Evolutionary conservation across 37 sponge, comb jelly and placozoan species (phyloP), one percentile per base, ranked within the genome.

Genomic region (Agelas oroides): DNA sequence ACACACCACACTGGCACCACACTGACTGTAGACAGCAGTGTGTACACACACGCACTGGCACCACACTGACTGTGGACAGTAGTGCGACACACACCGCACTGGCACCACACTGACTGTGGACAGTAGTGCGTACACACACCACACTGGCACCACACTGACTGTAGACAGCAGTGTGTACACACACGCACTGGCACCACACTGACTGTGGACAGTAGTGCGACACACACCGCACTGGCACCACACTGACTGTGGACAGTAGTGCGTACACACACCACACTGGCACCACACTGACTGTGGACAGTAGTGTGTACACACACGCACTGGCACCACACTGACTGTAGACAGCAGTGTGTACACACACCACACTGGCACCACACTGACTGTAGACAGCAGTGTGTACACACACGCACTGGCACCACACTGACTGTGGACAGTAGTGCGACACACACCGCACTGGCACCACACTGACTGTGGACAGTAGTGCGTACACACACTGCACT

Each of bases 341-440:
- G 23, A 1, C 20, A 12, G 46, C 3, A 46, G 3, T 3, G 46
- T 46, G 46, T n/a, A 8, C 3, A 8, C 46, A 28, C 12, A 1
- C 1, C 73, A 18, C 56, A 91, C 93, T 18, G 40, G 40, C 55
- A 5, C 27, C 3, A 40, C 53, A 53, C 46, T 46, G 46, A 46
- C n/a, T n/a, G n/a, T n/a, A n/a, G n/a, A n/a, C n/a, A n/a, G n/a
- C n/a, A n/a, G n/a, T n/a, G n/a, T n/a, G n/a, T n/a, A n/a, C n/a
- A n/a, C n/a, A 46, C 46, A 8, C n/a, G n/a, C n/a, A n/a, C n/a
- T n/a, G n/a, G n/a, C 8, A 12, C 55, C 3, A 30, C 25, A 39
- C 39, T n/a, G 37, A 59, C 1, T n/a, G 18, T 6, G n/a, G 23
- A 1, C 20, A 12, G 46, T 12, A 46, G 3, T 3, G 46, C 8